Base-by-base conservation (phyloP, 92 coral and sea anemone genomes). In the Metridium senile region DNA sequence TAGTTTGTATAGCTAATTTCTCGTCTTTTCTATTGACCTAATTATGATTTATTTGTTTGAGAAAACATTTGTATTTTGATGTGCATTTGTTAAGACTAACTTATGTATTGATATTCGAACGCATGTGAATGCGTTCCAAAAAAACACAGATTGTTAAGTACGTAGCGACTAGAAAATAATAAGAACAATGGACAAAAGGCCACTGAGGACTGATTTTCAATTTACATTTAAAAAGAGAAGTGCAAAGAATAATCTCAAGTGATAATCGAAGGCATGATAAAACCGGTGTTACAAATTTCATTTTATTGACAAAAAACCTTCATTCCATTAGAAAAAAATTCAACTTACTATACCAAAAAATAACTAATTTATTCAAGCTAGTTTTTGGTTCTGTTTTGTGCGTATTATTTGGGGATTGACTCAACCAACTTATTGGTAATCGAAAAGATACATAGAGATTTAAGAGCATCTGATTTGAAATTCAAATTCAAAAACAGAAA, bases 41-140 rank as follows among this genome's bases (percentile, higher is more conserved):
- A 73, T 73, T 73, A 73, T 29, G 23, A 27, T 31, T 19, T 25
- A 58, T 73, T 73, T 73, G 78, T 73, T 73, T 73, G 78, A 33
- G 34, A 73, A 13, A 73, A 73, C 22, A 73, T 73, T 73, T 58
- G 65, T 34, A 33, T 58, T 73, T 58, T 57, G 13, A 20, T 19
- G 31, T 27, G 45, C 26, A 28, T 71, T 71, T 53, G 22, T 28
- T 29, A 22, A 18, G 61, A 58, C 26, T 47, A 62, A 31, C 64
- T 28, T 71, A 26, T 59, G 30, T 59, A 22, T 59, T 1, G 8
- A 21, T 11, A 4, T 59, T 22, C 22, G 22, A 11, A 22, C 61
- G 19, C 61, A 51, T 71, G 47, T 53, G 32, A 53, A 73, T 56
- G 21, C 29, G 20, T 35, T 26, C 32, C 17, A n/a, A 72, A 34